Conservation (phyloP, 2,888 invertebrate species). For the Elmis aenea region DNA sequence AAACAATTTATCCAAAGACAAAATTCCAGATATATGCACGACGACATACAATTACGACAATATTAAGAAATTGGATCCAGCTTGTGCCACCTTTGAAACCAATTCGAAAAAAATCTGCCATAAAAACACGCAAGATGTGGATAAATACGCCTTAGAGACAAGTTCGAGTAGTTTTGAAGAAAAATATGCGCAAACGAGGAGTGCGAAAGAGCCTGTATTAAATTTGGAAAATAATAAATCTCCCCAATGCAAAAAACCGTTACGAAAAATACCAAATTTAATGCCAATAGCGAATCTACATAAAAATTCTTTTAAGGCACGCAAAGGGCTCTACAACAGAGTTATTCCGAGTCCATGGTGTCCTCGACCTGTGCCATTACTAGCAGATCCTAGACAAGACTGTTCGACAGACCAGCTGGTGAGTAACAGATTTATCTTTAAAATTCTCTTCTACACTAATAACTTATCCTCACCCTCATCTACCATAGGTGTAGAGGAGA, state of each 20-base stretch:
- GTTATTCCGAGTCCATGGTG: conserved; percentile 57
- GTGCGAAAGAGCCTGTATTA: background rate
- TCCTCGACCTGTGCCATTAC: conserved; percentile 41
- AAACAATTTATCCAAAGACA: background rate
- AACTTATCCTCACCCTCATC: too few relatives aligned
- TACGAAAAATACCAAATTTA: conserved; percentile 34
- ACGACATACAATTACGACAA: background rate
- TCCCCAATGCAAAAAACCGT: conserved; percentile 7
- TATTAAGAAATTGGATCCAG: background rate
- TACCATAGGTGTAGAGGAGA: too few relatives aligned
- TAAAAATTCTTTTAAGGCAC: conserved; percentile 13
- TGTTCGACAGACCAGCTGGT: too few relatives aligned
- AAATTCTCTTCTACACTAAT: too few relatives aligned
- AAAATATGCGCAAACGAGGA: background rate
- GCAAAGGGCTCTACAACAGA: conserved; percentile 48
- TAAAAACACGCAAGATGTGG: background rate
- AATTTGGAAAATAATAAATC: background rate
- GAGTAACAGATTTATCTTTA: too few relatives aligned
- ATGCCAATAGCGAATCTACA: conserved; percentile 32
- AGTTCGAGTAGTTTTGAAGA: background rate
- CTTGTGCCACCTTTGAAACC: too few relatives aligned
- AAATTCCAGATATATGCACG: too few relatives aligned
- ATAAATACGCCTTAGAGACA: background rate
- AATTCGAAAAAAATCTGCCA: background rate
- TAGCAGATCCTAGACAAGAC: conserved; percentile 39